Conservation (phyloP, 2,888 invertebrate genomes). For the Melitaea athalia region DNA sequence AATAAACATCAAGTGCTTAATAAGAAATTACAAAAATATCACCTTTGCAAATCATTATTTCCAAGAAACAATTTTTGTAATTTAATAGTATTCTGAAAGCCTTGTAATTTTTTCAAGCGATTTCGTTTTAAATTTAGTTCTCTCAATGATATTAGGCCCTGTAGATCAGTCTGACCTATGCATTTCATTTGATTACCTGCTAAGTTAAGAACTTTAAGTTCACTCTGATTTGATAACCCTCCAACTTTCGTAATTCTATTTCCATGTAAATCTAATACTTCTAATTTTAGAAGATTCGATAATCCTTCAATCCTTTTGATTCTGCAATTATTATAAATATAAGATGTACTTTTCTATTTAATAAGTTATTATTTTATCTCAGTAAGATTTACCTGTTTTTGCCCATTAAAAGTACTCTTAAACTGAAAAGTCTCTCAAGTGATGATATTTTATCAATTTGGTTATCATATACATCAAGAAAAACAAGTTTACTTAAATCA, state of each 20-base stretch:
- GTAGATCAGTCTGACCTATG: conserved; percentile 89
- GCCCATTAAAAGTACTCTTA: conserved; percentile 93
- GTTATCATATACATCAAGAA: conserved; percentile 97
- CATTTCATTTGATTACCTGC: conserved; percentile 94
- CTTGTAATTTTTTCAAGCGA: conserved; percentile 88
- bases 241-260: conserved; percentile 91
- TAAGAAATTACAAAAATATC: conserved; percentile 12
- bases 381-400: conserved; percentile 88
- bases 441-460: conserved; percentile 93
- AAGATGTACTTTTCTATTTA: background rate
- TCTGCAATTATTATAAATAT: conserved; percentile 69
- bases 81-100: conserved; percentile 89
- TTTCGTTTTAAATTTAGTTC: conserved; percentile 95
- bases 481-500: conserved; percentile 89
- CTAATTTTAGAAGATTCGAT: conserved; percentile 87
- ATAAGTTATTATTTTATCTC: background rate
- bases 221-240: conserved; percentile 86
- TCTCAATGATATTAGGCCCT: conserved; percentile 88
- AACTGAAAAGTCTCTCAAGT: conserved; percentile 88
- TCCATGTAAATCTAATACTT: conserved; percentile 96
- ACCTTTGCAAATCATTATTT: conserved; percentile 88
- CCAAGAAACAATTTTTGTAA: conserved; percentile 91
- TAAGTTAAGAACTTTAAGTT: conserved; percentile 94
- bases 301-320: conserved; percentile 91
- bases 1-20: background rate